Conservation (phyloP, 2,797 vertebrate species). For the Sparidentex hasta region DNA sequence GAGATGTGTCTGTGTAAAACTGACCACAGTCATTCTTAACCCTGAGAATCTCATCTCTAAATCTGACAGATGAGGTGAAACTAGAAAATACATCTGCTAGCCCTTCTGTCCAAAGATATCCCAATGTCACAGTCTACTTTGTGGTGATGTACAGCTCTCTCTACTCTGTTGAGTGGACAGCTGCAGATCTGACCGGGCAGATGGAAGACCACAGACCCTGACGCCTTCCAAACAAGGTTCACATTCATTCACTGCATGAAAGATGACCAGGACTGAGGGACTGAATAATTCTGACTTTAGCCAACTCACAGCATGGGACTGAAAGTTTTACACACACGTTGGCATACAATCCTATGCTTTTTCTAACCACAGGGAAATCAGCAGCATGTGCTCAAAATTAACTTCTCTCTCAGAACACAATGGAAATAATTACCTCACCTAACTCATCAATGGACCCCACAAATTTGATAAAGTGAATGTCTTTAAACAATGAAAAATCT, state of each 20-base stretch:
- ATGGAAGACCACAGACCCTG: conserved; percentile 15
- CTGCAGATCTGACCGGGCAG: conserved; percentile 36
- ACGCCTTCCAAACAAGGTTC: conserved; percentile 42
- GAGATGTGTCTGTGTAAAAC: conserved; percentile 27
- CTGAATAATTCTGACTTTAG: conserved; percentile 12
- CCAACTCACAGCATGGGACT: background rate
- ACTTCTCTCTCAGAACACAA: background rate
- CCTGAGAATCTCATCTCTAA: conserved; percentile 25
- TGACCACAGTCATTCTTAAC: conserved; percentile 30
- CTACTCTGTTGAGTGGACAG: conserved; percentile 34
- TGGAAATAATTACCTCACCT: background rate
- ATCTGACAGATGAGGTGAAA: conserved; percentile 49
- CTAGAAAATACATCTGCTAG: conserved; percentile 50
- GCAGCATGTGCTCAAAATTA: background rate
- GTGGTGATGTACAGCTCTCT: conserved; percentile 44
- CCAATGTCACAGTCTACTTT: conserved; percentile 43
- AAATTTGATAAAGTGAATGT: background rate
- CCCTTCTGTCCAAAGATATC: conserved; percentile 58
- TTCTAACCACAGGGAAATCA: background rate
- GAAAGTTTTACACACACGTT: background rate
- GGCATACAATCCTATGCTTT: background rate
- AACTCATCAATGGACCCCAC: background rate
- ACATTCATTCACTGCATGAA: conserved; percentile 28
- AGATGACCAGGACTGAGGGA: conserved; percentile 8
- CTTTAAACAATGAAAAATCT: too few relatives aligned